Conservation (phyloP, 2,888 invertebrate genomes). For the Hemaris fuciformis region DNA sequence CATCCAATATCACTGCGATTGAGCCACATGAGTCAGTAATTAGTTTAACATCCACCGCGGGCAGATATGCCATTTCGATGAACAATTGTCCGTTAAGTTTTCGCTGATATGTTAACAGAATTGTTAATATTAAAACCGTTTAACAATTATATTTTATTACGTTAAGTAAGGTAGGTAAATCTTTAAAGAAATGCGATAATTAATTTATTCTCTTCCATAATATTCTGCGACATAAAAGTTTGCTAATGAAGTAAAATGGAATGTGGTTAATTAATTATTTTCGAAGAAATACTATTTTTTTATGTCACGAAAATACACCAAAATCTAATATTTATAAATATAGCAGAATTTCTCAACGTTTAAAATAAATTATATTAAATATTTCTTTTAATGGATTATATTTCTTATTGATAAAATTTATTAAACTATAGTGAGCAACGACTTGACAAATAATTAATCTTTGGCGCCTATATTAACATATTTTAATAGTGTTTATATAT, state of each 20-base stretch:
- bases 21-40: slow-evolving; percentile 38
- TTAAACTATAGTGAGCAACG: slow-evolving; percentile 1
- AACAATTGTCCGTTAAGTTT: slow-evolving; percentile 21
- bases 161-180: slow-evolving; percentile 3
- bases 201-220: not conserved
- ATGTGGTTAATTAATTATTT: not conserved
- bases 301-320: not conserved
- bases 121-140: slow-evolving; percentile 26
- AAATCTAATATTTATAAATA: slow-evolving; percentile 2
- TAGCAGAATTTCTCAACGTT: not conserved
- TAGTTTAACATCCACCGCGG: slow-evolving; percentile 13
- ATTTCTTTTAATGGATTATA: not conserved
- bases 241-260: slow-evolving; percentile 8
- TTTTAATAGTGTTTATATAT: not conserved
- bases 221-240: not conserved
- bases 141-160: slow-evolving; percentile 21
- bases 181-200: not conserved
- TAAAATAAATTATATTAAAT: not conserved
- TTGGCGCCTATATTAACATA: not conserved
- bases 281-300: not conserved
- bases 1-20: slow-evolving; percentile 63
- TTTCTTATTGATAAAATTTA: not conserved
- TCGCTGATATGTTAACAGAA: slow-evolving; percentile 39
- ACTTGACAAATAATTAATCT: not conserved
- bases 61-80: slow-evolving; percentile 12